phyloP scores from a whole-genome alignment of 2,888 invertebrate genomes.

The Oxyscelio sp. region DNA sequence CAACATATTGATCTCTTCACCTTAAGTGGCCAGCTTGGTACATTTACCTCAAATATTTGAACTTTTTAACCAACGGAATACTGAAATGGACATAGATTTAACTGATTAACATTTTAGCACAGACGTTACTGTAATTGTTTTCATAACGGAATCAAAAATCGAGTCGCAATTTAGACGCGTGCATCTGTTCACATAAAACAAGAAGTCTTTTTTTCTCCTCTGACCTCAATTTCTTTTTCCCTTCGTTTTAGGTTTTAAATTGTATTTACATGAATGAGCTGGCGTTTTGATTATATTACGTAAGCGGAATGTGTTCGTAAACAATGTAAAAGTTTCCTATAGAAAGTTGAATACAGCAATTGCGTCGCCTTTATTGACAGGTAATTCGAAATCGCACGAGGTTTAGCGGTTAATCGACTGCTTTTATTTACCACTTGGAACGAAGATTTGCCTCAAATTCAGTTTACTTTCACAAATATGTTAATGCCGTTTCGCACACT shows the following conservation, averaged over 20 bases:
- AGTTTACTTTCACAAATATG: slow-evolving; percentile 14
- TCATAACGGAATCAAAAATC: not conserved
- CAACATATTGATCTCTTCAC: no score
- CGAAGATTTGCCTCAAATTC: not conserved
- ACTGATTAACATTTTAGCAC: not conserved
- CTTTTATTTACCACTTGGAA: no score
- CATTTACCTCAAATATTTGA: no score
- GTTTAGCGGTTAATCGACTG: no score
- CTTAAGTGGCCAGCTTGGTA: no score
- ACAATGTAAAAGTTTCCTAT: slow-evolving; percentile 20
- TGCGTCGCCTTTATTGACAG: slow-evolving; percentile 4
- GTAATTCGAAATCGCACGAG: not conserved
- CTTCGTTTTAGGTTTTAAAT: not conserved
- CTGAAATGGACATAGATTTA: no score
- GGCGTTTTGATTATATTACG: slow-evolving; percentile 36
- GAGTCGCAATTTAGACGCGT: not conserved
- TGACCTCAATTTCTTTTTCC: slow-evolving; percentile 2
- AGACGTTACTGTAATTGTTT: not conserved
- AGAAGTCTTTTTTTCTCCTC: slow-evolving; percentile 2
- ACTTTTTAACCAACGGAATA: no score
- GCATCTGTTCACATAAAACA: not conserved
- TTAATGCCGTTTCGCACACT: no score
- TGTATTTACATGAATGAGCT: slow-evolving; percentile 15
- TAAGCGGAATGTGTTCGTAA: slow-evolving; percentile 18
- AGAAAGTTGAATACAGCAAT: slow-evolving; percentile 20